Evolutionary conservation across 2,113 vertebrate genomes (phyloP), one percentile per base, ranked within the genome.

Genomic region (Hemicordylus capensis): DNA sequence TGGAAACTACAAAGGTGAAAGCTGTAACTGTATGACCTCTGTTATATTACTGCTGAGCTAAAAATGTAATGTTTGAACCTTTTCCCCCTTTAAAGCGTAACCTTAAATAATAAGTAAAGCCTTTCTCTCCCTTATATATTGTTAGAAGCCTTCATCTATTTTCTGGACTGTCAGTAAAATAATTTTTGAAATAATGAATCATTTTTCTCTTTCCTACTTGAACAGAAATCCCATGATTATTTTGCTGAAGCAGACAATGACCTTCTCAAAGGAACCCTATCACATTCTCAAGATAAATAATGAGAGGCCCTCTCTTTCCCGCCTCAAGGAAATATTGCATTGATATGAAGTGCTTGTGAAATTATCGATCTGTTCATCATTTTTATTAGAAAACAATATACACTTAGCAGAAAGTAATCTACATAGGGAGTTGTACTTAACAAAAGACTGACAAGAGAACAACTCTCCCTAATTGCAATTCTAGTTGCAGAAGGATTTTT

Each of bases 121-220:
- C 84, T 88, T 87, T 63, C 58, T 95, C 85, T 93, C 89, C 76
- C 88, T 87, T 88, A 89, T 90, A 85, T 89, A 84, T 91, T 92
- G 90, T 94, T 91, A 93, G 91, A 93, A 93, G 88, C 90, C 91
- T 95, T 95, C 89, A 95, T 95, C 94, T 93, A 54, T 94, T 95
- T 93, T 88, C 76, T 87, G 75, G 82, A 90, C 83, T 67, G 90
- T 89, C 88, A 90, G 87, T 92, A 94, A 95, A 95, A 94, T 95
- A 94, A 93, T 95, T 95, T 93, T 81, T 93, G 93, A 96, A 95
- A 95, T 95, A 96, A 95, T 93, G 94, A 95, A 93, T 92, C 70
- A 84, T 88, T 93, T 94, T 94, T 93, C 85, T 93, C 92, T 93
- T 89, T 90, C 89, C 86, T 94, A 91, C 87, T 90, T 94, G 89